phyloP scores from a whole-genome alignment of 2,888 invertebrate genomes.

The Drosophila formosana region DNA sequence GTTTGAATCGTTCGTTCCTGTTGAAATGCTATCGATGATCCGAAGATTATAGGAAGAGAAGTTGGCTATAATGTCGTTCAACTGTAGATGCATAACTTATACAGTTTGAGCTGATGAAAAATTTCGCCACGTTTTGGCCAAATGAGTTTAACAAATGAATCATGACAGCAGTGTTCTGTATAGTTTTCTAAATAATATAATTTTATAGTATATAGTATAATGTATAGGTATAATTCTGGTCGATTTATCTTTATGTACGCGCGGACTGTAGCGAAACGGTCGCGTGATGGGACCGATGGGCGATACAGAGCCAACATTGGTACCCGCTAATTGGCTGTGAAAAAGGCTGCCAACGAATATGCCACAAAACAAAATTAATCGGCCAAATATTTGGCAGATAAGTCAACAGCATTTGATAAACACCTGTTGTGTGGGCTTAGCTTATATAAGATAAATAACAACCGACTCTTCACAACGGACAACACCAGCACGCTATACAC shows the following conservation, averaged over 20 bases:
- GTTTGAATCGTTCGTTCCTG: too few relatives aligned
- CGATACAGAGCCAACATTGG: constrained; percentile 25
- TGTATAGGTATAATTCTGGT: constrained; percentile 22
- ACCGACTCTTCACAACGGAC: constrained; percentile 1
- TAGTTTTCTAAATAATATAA: constrained; percentile 37
- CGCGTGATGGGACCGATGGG: constrained; percentile 45
- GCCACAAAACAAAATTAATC: constrained; percentile 61
- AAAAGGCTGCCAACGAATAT: constrained; percentile 57
- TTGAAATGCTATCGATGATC: background rate
- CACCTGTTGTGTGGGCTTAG: constrained; percentile 49
- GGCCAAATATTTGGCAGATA: constrained; percentile 63
- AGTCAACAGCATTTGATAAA: constrained; percentile 59
- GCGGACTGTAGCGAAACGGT: constrained; percentile 21
- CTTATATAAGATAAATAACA: constrained; percentile 21
- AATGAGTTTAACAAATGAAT: constrained; percentile 57
- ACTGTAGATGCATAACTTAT: constrained; percentile 19
- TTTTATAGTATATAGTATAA: constrained; percentile 13
- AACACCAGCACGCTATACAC: background rate
- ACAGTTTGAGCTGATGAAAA: constrained; percentile 44
- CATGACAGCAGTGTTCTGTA: constrained; percentile 49
- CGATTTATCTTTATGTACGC: constrained; percentile 39
- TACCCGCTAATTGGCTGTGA: constrained; percentile 59
- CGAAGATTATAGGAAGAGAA: too few relatives aligned
- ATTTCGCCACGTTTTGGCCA: constrained; percentile 57
- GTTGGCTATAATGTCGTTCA: background rate